Evolutionary conservation across 64 coral and sea anemone species (phyloP), one percentile per base, ranked within the genome.

Genomic region (Montipora capricornis): DNA sequence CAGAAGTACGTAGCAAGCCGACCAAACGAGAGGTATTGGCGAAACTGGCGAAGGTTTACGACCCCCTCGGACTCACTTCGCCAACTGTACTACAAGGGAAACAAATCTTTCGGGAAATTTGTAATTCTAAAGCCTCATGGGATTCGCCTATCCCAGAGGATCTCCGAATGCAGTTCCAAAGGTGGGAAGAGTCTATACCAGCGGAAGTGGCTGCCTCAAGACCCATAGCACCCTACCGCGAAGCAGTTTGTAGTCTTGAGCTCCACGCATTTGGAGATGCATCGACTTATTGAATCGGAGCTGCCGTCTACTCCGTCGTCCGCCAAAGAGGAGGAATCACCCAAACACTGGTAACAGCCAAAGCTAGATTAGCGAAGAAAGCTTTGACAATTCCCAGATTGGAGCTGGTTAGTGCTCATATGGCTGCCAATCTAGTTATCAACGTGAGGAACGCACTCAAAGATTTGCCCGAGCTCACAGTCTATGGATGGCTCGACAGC

Each of bases 81-180:
- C 88, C 77, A 11, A 50, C 17, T 5, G 80, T 60, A 47, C 58
- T 80, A 4, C 53, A 61, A 61, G 77, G 76, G 16, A 90, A 90
- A 50, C 74, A 45, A 77, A 90, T 90, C 59, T 90, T 46, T 49
- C 49, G 60, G 0, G 55, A 90, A 17, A 20, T 90, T 22, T 90
- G 75, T 22, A 53, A 90, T 14, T 8, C 5, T 52, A 79, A 79
- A 64, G 58, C 26, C 5, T 4, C 88, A 47, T 90, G 88, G 88
- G 88, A 90, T 16, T 2, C 50, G 20, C 20, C n/a, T 8, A 77
- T 90, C 73, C 73, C 76, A 29, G 88, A 79, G 9, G 53, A 16
- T 64, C 55, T 79, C 51, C 9, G 9, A 55, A 5, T 11, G 52
- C 20, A 29, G 24, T 89, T 6, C 47, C 57, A 12, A 61, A 78